A percentile compares a stretch with the other conserved stretches of the same genome.
phyloP scores from a whole-genome alignment of 2,113 vertebrate species.

The Epinephelus cyanopodus region DNA sequence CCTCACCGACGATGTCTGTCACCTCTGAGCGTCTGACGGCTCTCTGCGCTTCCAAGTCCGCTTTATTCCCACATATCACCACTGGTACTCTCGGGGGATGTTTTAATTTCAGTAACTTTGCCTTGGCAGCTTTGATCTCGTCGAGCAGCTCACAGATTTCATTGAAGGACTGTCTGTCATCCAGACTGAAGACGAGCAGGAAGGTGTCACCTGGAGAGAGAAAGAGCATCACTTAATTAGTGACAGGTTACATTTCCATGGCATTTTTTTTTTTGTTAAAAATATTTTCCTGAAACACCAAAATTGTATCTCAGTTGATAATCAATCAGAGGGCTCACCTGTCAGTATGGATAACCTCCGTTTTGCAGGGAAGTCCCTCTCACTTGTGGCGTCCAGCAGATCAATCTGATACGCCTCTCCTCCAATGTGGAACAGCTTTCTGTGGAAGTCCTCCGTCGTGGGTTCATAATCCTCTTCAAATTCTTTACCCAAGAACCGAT shows the following conservation, averaged over 20 bases:
- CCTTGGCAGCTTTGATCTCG: slow-evolving; percentile 80
- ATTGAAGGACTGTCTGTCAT: slow-evolving; percentile 78
- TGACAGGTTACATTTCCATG: neutral
- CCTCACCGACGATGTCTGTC: slow-evolving; percentile 60
- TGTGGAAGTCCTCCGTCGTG: slow-evolving; percentile 84
- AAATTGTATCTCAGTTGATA: neutral
- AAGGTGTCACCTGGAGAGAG: slow-evolving; percentile 82
- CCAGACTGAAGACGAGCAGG: slow-evolving; percentile 83
- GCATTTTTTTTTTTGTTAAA: too few relatives aligned
- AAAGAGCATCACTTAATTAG: neutral
- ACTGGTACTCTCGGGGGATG: slow-evolving; percentile 50
- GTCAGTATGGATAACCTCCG: slow-evolving; percentile 84
- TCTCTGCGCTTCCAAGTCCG: slow-evolving; percentile 66
- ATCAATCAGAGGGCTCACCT: slow-evolving; percentile 63
- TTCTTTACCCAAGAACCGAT: slow-evolving; percentile 76
- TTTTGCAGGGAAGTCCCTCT: slow-evolving; percentile 84
- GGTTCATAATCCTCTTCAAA: slow-evolving; percentile 81
- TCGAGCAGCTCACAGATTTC: slow-evolving; percentile 72
- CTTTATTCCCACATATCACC: slow-evolving; percentile 84
- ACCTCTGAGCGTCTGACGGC: slow-evolving; percentile 62
- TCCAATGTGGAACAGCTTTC: slow-evolving; percentile 83
- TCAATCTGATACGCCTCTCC: slow-evolving; percentile 83
- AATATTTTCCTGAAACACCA: neutral
- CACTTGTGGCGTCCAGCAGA: slow-evolving; percentile 82
- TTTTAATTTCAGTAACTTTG: slow-evolving; percentile 77